These are phyloP conservation scores for Heterotilapia buettikoferi DNA, from an alignment of 2,113 vertebrate genomes.

Conservation along the genomic window DNA sequence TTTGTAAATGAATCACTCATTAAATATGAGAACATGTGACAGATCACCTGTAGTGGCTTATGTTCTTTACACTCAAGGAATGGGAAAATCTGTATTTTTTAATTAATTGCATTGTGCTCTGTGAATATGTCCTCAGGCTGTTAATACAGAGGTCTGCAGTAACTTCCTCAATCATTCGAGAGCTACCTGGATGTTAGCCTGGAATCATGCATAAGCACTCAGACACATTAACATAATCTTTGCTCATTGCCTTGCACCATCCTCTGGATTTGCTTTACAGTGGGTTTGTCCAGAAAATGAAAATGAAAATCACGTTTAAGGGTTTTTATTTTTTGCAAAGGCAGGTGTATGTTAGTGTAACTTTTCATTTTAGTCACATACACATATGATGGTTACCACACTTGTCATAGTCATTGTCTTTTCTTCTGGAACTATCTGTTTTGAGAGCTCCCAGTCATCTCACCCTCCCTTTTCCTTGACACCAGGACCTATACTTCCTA, in stretches of 20 bases:
- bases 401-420: not conserved
- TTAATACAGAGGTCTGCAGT: not conserved
- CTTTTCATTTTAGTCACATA: not conserved
- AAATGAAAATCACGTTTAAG: not conserved
- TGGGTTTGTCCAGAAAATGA: not conserved
- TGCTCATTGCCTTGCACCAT: not conserved
- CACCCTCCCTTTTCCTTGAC: slow-evolving; percentile 1
- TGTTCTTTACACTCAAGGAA: not conserved
- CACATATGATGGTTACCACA: not conserved
- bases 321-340: not conserved
- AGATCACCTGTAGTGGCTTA: not conserved
- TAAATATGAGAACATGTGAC: not conserved
- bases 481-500: not conserved
- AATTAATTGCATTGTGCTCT: not conserved
- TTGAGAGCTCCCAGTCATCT: not conserved
- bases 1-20: not conserved
- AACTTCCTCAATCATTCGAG: not conserved
- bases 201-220: not conserved
- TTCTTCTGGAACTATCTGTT: not conserved
- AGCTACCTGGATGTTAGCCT: not conserved
- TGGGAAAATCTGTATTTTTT: not conserved
- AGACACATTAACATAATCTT: not conserved
- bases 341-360: not conserved
- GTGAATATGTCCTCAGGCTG: not conserved
- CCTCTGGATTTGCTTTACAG: not conserved